phyloP scores from a whole-genome alignment of 2,888 invertebrate species.

The Shargacucullia verbasci region DNA sequence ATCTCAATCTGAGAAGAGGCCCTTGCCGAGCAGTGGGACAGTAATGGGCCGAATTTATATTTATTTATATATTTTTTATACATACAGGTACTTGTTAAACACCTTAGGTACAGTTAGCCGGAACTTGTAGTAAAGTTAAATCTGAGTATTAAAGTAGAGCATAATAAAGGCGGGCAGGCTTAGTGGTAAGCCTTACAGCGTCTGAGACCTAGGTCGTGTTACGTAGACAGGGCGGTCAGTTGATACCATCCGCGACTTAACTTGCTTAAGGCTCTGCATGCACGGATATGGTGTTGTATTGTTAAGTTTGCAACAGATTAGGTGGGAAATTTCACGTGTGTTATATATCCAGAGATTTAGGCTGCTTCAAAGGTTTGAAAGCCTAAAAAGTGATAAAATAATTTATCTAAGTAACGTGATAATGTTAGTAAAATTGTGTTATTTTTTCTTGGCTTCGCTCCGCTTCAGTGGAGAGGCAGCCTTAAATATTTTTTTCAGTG shows the following conservation, averaged over 20 bases:
- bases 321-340: slow-evolving; percentile 3
- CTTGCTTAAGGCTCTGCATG: slow-evolving; percentile 48
- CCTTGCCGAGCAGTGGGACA: no score
- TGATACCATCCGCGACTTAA: slow-evolving; percentile 69
- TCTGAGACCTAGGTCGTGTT: slow-evolving; percentile 75
- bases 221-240: slow-evolving; percentile 74
- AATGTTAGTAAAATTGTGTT: no score
- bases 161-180: slow-evolving; percentile 75
- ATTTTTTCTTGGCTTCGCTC: no score
- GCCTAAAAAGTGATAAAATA: no score
- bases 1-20: no score
- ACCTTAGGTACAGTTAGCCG: slow-evolving; percentile 37
- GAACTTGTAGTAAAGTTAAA: slow-evolving; percentile 68
- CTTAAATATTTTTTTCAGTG: no score
- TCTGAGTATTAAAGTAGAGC: slow-evolving; percentile 71
- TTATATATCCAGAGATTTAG: no score
- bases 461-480: no score
- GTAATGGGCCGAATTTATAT: no score
- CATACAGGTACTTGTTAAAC: slow-evolving; percentile 1
- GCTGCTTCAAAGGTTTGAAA: no score
- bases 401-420: no score
- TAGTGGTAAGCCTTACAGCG: slow-evolving; percentile 68
- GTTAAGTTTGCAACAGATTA: slow-evolving; percentile 19
- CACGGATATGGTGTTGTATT: slow-evolving; percentile 33
- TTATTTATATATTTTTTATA: no score